phyloP scores from a whole-genome alignment of 2,797 vertebrate species.

The Sitta carolinensis region DNA sequence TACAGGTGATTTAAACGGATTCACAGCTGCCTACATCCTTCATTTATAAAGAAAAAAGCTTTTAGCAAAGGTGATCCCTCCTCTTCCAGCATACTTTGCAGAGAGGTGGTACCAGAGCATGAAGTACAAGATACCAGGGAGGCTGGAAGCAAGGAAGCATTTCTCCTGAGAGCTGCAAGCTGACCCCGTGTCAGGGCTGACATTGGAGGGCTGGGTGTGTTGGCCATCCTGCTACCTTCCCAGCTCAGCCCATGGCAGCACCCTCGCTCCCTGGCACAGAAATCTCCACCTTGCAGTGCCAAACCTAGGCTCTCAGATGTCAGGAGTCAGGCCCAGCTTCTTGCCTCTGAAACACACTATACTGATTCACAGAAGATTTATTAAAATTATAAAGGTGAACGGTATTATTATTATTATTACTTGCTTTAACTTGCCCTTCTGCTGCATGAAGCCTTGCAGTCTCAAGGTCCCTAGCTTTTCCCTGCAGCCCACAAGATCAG shows the following conservation, averaged over 20 bases:
- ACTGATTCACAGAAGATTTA: background rate
- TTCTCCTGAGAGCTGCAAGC: accelerated
- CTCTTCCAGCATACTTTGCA: background rate
- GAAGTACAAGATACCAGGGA: background rate
- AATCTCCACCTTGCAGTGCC: background rate
- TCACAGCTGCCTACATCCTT: background rate
- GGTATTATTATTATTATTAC: background rate
- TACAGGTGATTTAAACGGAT: background rate
- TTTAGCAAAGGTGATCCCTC: background rate
- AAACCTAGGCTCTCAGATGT: background rate
- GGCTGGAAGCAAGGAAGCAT: background rate
- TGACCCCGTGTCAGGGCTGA: accelerated
- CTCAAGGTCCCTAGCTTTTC: background rate
- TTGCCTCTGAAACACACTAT: background rate
- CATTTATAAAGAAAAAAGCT: background rate
- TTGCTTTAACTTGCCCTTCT: background rate
- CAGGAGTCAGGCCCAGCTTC: background rate
- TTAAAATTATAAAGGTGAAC: background rate
- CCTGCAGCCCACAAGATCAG: background rate
- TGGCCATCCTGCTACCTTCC: accelerated
- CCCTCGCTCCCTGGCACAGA: accelerated
- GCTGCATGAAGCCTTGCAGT: background rate
- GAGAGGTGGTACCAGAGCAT: background rate
- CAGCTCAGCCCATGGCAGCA: background rate
- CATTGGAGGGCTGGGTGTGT: accelerated